Evolutionary conservation across 2,888 invertebrate genomes (phyloP), one percentile per base, ranked within the genome.

Genomic region (Cryptocheilus praepositus): DNA sequence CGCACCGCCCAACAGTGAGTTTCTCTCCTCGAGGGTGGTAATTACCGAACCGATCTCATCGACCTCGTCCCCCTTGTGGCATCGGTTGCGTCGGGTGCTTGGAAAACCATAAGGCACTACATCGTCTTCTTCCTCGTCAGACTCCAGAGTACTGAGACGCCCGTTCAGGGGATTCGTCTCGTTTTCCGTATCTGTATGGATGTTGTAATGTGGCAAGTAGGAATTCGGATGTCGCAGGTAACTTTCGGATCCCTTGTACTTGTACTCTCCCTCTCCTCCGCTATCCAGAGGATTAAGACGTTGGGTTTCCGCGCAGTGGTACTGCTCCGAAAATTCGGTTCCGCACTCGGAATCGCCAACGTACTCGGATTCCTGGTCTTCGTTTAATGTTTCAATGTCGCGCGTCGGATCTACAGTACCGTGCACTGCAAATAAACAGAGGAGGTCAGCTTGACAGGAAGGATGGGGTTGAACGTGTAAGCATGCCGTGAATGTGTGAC

Each of bases 181-280:
- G 72, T 91, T 91, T 83, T 93, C 92, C 67, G 91, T 91, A 86
- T 93, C 92, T 82, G 92, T 92, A 82, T 92, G 93, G 81, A 93
- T 92, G 85, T 93, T 93, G 88, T 93, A 93, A 71, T 91, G 90
- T 62, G 95, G 95, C 84, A 96, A 91, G 90, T 96, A 96, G 81
- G 94, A 93, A 89, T 96, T 95, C 67, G 95, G 95, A 91, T 96
- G 95, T 82, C 94, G 92, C 84, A 95, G 91, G 89, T 95, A 95
- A 85, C 93, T 92, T 82, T 94, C 93, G 73, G 92, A 88, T 55
- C 88, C 83, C 77, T 91, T 90, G 81, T 91, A 91, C 71, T 90
- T 88, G 76, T 89, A 89, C 62, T 89, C 89, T 45, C 87, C 92
- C 85, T 93, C 92, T 82, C 91, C 92, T 76, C 92, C 92, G 88